Conservation (phyloP, 1,140 invertebrate species). For the Luehdorfia chinensis region DNA sequence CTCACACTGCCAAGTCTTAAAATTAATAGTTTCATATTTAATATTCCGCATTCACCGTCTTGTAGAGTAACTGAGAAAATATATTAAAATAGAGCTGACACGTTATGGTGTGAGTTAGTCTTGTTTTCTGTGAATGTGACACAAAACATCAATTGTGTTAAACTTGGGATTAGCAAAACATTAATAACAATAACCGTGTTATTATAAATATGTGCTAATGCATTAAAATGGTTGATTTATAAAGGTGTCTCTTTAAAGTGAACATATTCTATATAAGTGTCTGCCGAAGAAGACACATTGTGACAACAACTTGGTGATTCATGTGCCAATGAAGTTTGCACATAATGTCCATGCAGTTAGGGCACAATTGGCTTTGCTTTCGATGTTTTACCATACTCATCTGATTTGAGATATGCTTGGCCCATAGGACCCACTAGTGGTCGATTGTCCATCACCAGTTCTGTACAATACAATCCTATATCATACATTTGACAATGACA, state of each 20-base stretch:
- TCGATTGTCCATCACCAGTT: conserved; percentile 76
- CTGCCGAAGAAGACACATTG: conserved; percentile 56
- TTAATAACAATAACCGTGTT: conserved; percentile 22
- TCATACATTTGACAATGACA: conserved; percentile 25
- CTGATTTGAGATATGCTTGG: conserved; percentile 88
- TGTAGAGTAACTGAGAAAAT: no score
- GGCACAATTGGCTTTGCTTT: conserved; percentile 52
- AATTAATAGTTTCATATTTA: no score
- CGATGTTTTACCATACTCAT: conserved; percentile 86
- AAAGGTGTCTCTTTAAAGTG: neutral
- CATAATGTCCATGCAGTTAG: conserved; percentile 64
- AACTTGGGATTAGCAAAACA: conserved; percentile 19
- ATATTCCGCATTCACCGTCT: no score
- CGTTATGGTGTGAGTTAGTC: conserved; percentile 23
- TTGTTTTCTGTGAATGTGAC: neutral
- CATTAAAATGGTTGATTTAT: neutral
- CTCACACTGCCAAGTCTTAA: no score
- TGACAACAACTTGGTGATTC: conserved; percentile 16
- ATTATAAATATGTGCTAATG: conserved; percentile 10
- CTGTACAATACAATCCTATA: conserved; percentile 58
- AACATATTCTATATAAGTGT: conserved; percentile 20
- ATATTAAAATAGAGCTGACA: no score
- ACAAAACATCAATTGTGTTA: conserved; percentile 19
- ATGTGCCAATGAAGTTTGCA: conserved; percentile 54
- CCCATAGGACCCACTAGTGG: conserved; percentile 83